phyloP scores from a whole-genome alignment of 2,113 vertebrate genomes.

The Crocuta crocuta region DNA sequence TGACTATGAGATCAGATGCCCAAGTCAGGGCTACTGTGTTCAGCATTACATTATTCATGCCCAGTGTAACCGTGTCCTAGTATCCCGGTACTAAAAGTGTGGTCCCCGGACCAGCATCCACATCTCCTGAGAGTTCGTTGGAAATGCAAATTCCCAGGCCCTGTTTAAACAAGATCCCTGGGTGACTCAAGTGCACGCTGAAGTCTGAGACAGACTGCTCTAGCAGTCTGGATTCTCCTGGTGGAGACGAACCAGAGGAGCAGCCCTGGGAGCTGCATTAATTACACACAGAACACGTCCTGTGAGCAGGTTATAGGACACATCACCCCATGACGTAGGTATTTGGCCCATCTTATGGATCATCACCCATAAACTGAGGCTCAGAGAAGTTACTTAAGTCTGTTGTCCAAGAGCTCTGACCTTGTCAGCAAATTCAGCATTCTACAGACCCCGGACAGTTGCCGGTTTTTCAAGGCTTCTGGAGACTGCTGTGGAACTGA shows the following conservation, averaged over 20 bases:
- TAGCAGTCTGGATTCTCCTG: neutral
- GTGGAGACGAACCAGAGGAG: neutral
- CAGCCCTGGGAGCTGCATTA: fast-evolving
- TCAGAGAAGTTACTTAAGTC: neutral
- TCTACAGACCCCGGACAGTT: neutral
- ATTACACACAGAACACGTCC: neutral
- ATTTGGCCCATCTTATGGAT: neutral
- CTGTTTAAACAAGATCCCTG: neutral
- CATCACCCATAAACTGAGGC: neutral
- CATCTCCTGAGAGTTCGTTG: neutral
- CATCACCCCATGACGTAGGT: neutral
- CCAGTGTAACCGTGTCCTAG: neutral
- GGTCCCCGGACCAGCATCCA: fast-evolving
- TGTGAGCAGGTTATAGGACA: fast-evolving
- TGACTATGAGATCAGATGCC: neutral
- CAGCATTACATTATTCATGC: neutral
- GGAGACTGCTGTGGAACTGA: neutral
- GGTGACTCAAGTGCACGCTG: neutral
- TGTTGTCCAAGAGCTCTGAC: neutral
- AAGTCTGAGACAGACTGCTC: neutral
- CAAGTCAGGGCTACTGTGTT: neutral
- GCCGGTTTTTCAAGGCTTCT: neutral
- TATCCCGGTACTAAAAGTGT: neutral
- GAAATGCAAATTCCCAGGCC: neutral
- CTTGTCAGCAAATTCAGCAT: neutral